These are phyloP conservation scores for Argyresthia albistria DNA, from an alignment of 2,888 invertebrate species.

Conservation along the genomic window DNA sequence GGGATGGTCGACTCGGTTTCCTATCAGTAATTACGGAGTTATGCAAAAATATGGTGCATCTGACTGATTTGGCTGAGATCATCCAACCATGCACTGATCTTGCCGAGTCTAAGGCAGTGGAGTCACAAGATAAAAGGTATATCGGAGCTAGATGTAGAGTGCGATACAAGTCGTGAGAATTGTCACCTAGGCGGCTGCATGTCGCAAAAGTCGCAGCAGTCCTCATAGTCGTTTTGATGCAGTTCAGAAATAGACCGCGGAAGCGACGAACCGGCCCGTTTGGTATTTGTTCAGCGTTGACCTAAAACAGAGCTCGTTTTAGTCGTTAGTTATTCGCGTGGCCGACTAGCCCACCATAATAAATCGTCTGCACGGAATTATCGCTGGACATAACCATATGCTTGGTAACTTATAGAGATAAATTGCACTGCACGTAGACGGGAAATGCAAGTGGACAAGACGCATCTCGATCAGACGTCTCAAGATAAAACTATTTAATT, in stretches of 20 bases:
- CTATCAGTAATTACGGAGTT: no score
- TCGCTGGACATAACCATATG: constrained; percentile 10
- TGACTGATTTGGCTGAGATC: no score
- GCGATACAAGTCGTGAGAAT: no score
- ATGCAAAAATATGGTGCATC: no score
- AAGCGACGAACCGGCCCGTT: constrained; percentile 69
- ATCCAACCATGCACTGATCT: no score
- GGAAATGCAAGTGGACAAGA: background rate
- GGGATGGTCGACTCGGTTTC: no score
- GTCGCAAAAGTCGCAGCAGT: constrained; percentile 47
- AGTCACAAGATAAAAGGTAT: no score
- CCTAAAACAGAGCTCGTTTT: constrained; percentile 70
- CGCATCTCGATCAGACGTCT: no score
- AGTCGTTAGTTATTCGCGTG: constrained; percentile 67
- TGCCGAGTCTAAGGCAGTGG: no score
- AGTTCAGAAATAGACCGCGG: constrained; percentile 69
- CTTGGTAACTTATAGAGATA: background rate
- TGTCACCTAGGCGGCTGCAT: constrained; percentile 10
- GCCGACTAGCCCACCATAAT: constrained; percentile 35
- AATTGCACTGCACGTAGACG: background rate
- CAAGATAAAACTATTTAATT: no score
- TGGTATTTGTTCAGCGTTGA: constrained; percentile 72
- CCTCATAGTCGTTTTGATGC: constrained; percentile 49
- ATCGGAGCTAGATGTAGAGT: no score
- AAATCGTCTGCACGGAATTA: constrained; percentile 24